phyloP scores from a whole-genome alignment of 2,888 invertebrate species.

The Lamellibrachia columna region DNA sequence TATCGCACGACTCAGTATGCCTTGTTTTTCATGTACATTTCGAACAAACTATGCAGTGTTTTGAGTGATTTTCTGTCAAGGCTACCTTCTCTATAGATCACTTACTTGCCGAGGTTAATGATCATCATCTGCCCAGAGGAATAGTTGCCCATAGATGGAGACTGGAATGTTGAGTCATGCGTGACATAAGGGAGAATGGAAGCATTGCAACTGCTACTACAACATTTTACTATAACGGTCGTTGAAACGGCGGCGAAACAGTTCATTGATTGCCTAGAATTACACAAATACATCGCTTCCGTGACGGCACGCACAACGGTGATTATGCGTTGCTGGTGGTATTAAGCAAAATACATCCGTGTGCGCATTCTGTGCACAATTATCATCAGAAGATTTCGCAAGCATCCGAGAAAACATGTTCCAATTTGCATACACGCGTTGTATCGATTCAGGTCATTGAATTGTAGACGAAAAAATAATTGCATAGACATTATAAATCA shows the following conservation, averaged over 20 bases:
- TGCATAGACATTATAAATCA: neutral
- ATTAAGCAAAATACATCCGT: neutral
- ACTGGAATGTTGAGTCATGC: too few relatives aligned
- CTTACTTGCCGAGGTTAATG: too few relatives aligned
- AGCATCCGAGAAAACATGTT: neutral
- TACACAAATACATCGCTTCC: neutral
- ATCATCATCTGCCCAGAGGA: too few relatives aligned
- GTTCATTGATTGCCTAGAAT: neutral
- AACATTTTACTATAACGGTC: neutral
- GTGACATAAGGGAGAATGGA: neutral
- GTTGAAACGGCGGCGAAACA: neutral
- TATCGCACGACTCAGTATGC: neutral
- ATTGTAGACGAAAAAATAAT: neutral
- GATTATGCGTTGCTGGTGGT: neutral
- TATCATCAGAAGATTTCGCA: neutral
- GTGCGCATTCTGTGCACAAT: neutral
- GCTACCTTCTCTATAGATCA: too few relatives aligned
- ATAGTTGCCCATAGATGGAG: too few relatives aligned
- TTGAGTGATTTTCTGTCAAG: neutral
- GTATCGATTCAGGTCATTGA: neutral
- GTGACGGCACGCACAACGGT: slow-evolving; percentile 1
- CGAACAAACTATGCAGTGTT: neutral
- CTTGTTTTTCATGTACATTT: neutral
- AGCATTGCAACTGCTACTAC: neutral
- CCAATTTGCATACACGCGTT: neutral